phyloP scores from a whole-genome alignment of 2,888 invertebrate genomes.

The Dyspetes luteomarginatus region DNA sequence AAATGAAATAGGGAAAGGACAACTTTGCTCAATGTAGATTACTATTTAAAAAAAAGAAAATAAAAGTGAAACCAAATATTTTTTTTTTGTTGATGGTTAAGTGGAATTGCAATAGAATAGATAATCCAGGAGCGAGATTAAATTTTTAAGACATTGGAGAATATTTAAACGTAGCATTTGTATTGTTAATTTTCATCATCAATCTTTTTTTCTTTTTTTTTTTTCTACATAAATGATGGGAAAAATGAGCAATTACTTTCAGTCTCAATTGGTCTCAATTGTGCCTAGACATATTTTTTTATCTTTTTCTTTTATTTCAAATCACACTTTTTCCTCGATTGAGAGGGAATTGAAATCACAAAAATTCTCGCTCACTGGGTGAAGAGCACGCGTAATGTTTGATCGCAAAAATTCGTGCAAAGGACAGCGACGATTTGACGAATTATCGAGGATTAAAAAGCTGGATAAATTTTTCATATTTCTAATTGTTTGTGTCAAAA shows the following conservation, averaged over 20 bases:
- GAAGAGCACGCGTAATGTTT: too few species aligned
- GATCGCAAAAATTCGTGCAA: too few species aligned
- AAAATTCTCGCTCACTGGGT: not conserved
- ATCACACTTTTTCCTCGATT: slow-evolving; percentile 68
- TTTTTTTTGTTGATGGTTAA: slow-evolving; percentile 43
- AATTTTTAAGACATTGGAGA: slow-evolving; percentile 15
- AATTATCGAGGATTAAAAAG: too few species aligned
- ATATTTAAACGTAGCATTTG: slow-evolving; percentile 57
- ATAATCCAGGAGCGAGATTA: slow-evolving; percentile 32
- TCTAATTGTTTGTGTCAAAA: too few species aligned
- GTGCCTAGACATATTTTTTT: slow-evolving; percentile 70
- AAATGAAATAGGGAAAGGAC: slow-evolving; percentile 51
- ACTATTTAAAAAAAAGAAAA: too few species aligned
- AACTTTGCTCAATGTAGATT: slow-evolving; percentile 78
- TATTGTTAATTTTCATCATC: slow-evolving; percentile 50
- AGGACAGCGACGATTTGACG: too few species aligned
- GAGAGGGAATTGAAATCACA: too few species aligned
- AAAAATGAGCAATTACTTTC: not conserved
- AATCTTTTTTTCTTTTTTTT: not conserved
- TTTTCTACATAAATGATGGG: not conserved
- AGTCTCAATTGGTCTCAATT: slow-evolving; percentile 53
- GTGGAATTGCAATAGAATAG: slow-evolving; percentile 64
- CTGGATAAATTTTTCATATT: too few species aligned
- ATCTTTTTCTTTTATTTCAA: slow-evolving; percentile 55
- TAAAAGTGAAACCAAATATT: slow-evolving; percentile 39